These are phyloP conservation scores for Protula sp. DNA, from an alignment of 2,888 invertebrate genomes.

Conservation along the genomic window DNA sequence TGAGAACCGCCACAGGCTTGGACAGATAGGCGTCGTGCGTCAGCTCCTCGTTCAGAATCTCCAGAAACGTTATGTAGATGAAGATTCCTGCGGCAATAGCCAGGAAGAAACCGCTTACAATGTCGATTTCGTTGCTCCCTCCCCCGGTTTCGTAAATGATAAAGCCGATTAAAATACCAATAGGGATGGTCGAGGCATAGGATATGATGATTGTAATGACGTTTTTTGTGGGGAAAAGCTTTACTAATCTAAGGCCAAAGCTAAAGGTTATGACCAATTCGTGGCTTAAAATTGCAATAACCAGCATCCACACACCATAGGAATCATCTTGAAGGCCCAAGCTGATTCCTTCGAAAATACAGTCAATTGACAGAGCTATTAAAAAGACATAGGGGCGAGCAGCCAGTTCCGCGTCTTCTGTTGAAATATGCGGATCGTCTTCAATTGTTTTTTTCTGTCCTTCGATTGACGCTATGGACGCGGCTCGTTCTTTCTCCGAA, in stretches of 20 bases:
- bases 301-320: conserved; percentile 25
- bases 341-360: conserved; percentile 59
- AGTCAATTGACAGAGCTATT: conserved; percentile 57
- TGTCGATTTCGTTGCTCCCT: background rate
- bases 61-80: conserved; percentile 1
- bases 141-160: background rate
- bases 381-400: conserved; percentile 54
- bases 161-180: background rate
- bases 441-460: no score
- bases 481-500: background rate
- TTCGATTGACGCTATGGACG: no score
- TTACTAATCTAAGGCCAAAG: background rate
- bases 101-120: background rate
- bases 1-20: background rate
- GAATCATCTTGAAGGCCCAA: conserved; percentile 54
- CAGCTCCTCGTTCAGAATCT: background rate
- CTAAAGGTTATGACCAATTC: background rate
- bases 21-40: background rate
- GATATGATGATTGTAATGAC: background rate
- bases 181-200: background rate
- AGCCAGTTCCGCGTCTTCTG: no score
- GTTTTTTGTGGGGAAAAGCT: background rate
- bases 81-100: background rate
- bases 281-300: background rate
- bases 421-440: no score